Base-by-base conservation (phyloP, 2,888 invertebrate species). In the Patella pellucida region DNA sequence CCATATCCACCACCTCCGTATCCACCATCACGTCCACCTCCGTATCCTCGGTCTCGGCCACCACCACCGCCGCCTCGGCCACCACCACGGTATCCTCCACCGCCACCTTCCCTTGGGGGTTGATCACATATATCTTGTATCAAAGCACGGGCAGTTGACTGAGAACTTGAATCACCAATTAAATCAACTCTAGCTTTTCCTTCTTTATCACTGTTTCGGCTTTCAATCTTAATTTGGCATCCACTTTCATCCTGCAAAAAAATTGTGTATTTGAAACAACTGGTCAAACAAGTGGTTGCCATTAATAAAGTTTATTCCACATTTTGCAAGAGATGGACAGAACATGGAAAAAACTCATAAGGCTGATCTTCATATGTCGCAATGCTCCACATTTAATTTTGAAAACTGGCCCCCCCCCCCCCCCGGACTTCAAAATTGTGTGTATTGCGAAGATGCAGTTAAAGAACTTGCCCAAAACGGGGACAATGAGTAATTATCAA, bases 161-260 rank as follows among this genome's bases (percentile, higher is more conserved):
- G 62, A 23, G 19, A 23, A 14, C 19, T 1, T 19, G 19, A 19
- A 11, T 19, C 19, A 23, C 62, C 62, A 23, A 23, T 23, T 23
- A 62, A 62, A 62, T 62, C 62, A 16, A 62, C 62, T 62, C 62
- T 11, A 14, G 62, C 62, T 62, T 62, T 11, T 9, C 62, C 62
- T 11, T 62, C 62, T 62, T 11, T 23, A 62, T 62, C 62, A 11
- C 62, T 62, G 19, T 62, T 62, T 23, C 62, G 19, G 23, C 62
- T 62, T 15, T 62, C 62, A 62, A 62, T 62, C 62, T 62, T 62
- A 12, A 62, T 62, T 14, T 62, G 62, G 14, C 62, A 62, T 11
- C 23, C 23, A 19, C 62, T 62, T 62, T 62, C 62, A 62, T 62
- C 62, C 62, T 62, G 62, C 41, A 41, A 41, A 41, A 41, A 9